phyloP scores from a whole-genome alignment of 2,113 vertebrate genomes.

The Amblyopsis rosae region DNA sequence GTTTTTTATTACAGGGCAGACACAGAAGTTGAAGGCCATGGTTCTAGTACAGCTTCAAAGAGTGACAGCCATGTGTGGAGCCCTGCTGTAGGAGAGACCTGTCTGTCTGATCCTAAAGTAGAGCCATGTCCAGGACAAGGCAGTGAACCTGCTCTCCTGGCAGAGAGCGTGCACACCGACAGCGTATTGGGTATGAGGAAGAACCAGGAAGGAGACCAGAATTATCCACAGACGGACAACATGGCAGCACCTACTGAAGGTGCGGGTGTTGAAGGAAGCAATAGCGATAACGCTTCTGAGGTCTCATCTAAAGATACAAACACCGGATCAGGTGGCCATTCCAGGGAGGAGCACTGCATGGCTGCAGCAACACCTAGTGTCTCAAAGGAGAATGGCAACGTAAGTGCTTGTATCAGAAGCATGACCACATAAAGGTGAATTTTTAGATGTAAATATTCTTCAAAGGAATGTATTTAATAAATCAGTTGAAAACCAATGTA shows the following conservation, averaged over 20 bases:
- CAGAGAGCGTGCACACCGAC: background rate
- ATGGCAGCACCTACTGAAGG: background rate
- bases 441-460: background rate
- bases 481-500: no score
- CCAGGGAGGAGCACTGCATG: background rate
- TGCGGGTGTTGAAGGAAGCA: background rate
- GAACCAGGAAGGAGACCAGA: background rate
- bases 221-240: background rate
- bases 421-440: background rate
- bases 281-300: background rate
- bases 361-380: conserved; percentile 31
- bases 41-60: conserved; percentile 4
- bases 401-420: conserved; percentile 37
- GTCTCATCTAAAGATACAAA: background rate
- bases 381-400: conserved; percentile 30
- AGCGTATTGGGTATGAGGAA: conserved; percentile 7
- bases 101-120: background rate
- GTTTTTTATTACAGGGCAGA: background rate
- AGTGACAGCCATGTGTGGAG: background rate
- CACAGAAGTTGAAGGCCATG: conserved; percentile 8
- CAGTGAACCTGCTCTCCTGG: background rate
- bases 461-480: no score
- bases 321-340: background rate
- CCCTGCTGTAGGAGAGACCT: background rate
- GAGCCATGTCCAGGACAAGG: conserved; percentile 4